A percentile compares a stretch with the other conserved stretches of the same genome.
Conservation (phyloP, 2,797 vertebrate species). For the Argya squamiceps region DNA sequence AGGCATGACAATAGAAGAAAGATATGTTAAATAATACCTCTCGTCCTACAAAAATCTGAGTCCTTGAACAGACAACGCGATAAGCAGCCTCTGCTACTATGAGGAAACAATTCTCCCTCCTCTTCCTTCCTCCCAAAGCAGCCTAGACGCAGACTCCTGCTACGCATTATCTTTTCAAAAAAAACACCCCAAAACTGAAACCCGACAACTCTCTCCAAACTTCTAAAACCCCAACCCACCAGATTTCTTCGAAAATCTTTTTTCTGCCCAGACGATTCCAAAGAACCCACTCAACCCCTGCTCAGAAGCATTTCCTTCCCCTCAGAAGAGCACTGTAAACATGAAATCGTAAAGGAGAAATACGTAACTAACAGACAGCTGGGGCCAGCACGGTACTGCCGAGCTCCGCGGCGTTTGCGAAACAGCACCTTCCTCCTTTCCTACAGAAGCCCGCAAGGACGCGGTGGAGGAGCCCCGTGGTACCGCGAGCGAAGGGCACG, state of each 20-base stretch:
- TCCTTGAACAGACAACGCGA: background rate
- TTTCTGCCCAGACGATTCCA: background rate
- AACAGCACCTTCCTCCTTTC: background rate
- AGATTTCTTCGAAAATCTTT: background rate
- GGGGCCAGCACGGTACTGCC: fast-evolving
- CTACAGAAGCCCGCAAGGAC: too few species aligned
- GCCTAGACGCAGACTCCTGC: background rate
- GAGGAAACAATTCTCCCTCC: background rate
- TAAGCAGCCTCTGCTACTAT: background rate
- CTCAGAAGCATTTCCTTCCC: too few species aligned
- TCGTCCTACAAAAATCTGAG: background rate
- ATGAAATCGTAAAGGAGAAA: background rate
- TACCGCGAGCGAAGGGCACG: too few species aligned
- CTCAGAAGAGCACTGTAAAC: too few species aligned
- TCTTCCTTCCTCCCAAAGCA: slow-evolving; percentile 22
- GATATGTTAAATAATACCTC: background rate
- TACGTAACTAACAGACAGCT: fast-evolving
- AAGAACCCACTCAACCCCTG: background rate
- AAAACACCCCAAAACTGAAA: background rate
- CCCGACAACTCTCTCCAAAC: background rate
- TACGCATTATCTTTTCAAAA: background rate
- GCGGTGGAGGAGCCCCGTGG: background rate
- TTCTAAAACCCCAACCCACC: background rate
- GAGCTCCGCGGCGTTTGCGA: too few species aligned
- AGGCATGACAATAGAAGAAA: background rate